Evolutionary conservation across 1,140 invertebrate genomes (phyloP).

Genomic region (Artemia franciscana): DNA sequence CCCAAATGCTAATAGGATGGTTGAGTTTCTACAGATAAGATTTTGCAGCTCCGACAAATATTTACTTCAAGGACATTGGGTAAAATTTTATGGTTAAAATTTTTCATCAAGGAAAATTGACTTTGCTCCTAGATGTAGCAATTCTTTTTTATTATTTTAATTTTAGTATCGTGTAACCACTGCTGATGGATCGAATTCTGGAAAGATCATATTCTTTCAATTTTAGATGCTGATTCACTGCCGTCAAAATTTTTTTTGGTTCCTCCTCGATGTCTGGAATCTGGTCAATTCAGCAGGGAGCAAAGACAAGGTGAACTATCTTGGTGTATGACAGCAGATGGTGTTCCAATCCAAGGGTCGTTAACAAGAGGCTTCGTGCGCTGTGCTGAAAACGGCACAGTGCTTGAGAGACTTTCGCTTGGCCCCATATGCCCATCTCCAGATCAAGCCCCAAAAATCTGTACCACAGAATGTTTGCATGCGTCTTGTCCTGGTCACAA

Average conservation of each 20-base stretch:
- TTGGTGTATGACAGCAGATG: conserved; percentile 20
- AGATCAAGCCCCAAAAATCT: conserved; percentile 17
- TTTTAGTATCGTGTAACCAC: no score
- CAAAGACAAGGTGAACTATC: conserved; percentile 19
- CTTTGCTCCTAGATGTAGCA: no score
- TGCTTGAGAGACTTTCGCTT: conserved; percentile 15
- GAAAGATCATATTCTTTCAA: no score
- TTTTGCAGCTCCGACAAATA: no score
- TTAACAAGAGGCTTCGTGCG: conserved; percentile 18
- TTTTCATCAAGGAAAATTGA: no score
- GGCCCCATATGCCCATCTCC: conserved; percentile 15
- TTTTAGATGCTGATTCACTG: no score
- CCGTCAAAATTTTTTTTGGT: conserved; percentile 15
- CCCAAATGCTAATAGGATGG: no score
- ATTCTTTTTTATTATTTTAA: no score
- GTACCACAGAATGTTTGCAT: conserved; percentile 18
- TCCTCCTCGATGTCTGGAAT: conserved; percentile 16
- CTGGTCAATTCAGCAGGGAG: conserved; percentile 16
- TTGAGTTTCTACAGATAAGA: no score
- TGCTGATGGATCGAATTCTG: no score
- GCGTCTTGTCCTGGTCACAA: conserved; percentile 20
- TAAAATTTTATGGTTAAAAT: no score
- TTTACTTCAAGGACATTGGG: no score
- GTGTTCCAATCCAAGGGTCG: conserved; percentile 17
- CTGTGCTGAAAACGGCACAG: conserved; percentile 18